These are phyloP conservation scores for Polydrusus pterygomalis DNA, from an alignment of 2,888 invertebrate genomes.

Conservation along the genomic window DNA sequence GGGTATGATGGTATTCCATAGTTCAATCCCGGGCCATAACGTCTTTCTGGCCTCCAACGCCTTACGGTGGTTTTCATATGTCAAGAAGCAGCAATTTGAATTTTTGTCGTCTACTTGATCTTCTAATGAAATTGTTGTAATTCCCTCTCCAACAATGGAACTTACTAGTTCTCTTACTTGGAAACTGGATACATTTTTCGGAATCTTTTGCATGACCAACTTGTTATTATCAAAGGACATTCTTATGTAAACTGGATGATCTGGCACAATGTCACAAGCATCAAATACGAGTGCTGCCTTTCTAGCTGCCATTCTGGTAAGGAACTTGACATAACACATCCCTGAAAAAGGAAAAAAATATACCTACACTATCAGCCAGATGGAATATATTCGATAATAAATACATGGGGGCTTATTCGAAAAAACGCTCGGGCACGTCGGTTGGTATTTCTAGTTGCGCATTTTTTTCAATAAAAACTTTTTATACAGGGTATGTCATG, in stretches of 20 bases:
- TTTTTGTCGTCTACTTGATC: neutral
- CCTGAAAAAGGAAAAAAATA: neutral
- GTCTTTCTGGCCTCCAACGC: constrained; percentile 59
- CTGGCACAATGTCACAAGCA: constrained; percentile 79
- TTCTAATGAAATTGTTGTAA: constrained; percentile 27
- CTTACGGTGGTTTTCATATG: constrained; percentile 58
- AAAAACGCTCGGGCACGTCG: no score
- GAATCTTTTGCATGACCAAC: constrained; percentile 76
- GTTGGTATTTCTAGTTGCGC: no score
- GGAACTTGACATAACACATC: constrained; percentile 79
- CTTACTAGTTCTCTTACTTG: neutral
- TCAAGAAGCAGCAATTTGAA: constrained; percentile 53
- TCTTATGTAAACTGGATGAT: constrained; percentile 80
- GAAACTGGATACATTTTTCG: constrained; percentile 32
- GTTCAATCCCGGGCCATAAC: constrained; percentile 55
- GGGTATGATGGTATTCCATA: constrained; percentile 51
- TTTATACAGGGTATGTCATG: no score
- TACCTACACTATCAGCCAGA: no score
- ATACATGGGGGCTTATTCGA: no score
- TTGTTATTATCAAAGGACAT: constrained; percentile 87
- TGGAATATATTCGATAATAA: no score
- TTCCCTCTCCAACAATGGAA: constrained; percentile 53
- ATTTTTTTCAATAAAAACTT: no score
- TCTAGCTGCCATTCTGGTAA: constrained; percentile 76
- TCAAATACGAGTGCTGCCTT: constrained; percentile 79